These are phyloP conservation scores for Drosophila ohnishii DNA, from an alignment of 1,140 invertebrate species.

Conservation along the genomic window DNA sequence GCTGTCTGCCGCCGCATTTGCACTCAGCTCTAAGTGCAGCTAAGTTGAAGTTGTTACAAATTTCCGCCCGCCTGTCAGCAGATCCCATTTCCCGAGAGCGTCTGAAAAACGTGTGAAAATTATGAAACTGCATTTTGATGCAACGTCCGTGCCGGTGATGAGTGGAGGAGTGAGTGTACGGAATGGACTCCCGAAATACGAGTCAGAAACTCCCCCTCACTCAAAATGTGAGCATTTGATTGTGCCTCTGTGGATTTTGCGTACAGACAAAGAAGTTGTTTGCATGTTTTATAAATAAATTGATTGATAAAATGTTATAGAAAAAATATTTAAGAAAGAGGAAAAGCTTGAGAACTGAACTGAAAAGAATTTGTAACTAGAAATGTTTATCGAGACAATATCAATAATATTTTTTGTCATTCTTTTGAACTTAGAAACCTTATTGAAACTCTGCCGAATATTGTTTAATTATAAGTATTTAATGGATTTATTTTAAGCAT, in stretches of 20 bases:
- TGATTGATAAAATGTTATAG: background rate
- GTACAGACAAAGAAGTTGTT: background rate
- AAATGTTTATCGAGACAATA: no score
- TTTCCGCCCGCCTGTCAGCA: constrained; percentile 75
- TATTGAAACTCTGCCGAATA: no score
- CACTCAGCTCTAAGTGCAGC: constrained; percentile 63
- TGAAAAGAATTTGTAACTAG: no score
- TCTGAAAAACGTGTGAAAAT: constrained; percentile 76
- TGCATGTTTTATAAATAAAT: background rate
- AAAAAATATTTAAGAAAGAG: background rate
- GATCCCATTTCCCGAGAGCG: constrained; percentile 51
- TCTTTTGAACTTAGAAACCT: no score
- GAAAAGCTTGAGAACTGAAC: background rate
- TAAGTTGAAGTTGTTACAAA: constrained; percentile 61
- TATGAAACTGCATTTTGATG: constrained; percentile 73
- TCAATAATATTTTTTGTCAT: no score
- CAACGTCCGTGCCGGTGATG: constrained; percentile 28
- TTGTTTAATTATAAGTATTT: no score
- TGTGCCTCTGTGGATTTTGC: constrained; percentile 50
- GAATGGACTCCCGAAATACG: constrained; percentile 55
- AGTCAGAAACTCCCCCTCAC: constrained; percentile 39
- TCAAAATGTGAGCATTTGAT: constrained; percentile 60
- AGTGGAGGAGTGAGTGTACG: constrained; percentile 20
- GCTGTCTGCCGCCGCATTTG: constrained; percentile 68
- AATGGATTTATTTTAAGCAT: no score